Evolutionary conservation across 2,888 invertebrate genomes (phyloP), one percentile per base, ranked within the genome.

Genomic region (Lycaena phlaeas): DNA sequence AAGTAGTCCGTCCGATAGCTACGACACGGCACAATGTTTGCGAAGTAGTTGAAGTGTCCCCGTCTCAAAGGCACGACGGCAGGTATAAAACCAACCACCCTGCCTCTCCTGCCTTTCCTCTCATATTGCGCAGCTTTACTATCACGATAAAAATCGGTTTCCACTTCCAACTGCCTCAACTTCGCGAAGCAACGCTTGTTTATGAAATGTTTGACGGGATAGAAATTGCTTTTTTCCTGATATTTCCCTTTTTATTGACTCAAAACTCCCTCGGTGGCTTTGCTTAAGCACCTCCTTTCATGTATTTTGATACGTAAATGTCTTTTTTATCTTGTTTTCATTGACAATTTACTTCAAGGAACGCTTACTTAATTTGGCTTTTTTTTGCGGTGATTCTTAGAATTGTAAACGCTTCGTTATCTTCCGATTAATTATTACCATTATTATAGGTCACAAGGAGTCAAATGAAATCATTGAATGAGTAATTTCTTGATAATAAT

Each of bases 131-230:
- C 18, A 29, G 6, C 26, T 29, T 18, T 36, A 28, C 53, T 50
- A 51, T 59, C 54, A 56, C 36, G 34, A 41, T 62, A 64, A 68
- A 73, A 71, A 72, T 68, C 63, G 60, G 61, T 68, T 61, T 60
- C 56, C 61, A 59, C 59, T 59, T 52, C 54, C 58, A 59, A 60
- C 56, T 57, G 56, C 59, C 54, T 60, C 42, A 42, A 41, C 44
- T 44, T 40, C 42, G 40, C 36, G 42, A 38, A 39, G 43, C 44
- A 36, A 29, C 36, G 57, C 62, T 68, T 72, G 71, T 64, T 73
- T 68, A 68, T 76, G 71, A 76, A 74, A 74, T 73, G 76, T 76
- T 77, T 74, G 77, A 75, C 70, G 65, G 64, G 62, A 64, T 65
- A 66, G 64, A 57, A 72, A 76, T 76, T 75, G 71, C 64, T 70